Evolutionary conservation across 2,888 invertebrate genomes (phyloP), one percentile per base, ranked within the genome.

Genomic region (Lumbricus terrestris): DNA sequence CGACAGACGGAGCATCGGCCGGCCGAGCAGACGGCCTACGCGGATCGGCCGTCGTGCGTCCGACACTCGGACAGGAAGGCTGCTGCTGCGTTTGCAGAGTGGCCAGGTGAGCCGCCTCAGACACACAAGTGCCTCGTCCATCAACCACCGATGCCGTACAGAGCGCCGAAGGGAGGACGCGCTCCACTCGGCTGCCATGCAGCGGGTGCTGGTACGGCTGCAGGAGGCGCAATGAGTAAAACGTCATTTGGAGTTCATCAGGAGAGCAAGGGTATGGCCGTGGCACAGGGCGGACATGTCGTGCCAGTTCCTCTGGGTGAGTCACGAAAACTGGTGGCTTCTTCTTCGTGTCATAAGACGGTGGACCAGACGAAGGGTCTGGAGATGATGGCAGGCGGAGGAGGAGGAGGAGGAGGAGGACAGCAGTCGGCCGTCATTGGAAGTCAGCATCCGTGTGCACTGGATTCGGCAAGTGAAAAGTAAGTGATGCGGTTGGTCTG

Each of bases 91-190:
- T 29, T 29, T n/a, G n/a, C 69, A 29, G 69, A 69, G 69, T 69
- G 69, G 69, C 69, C 69, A 13, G n/a, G 69, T 69, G 69, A 69
- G 13, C 69, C 69, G 1, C 69, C 69, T 0, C 69, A 69, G 69
- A 69, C 69, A n/a, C 69, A 69, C 69, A 69, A 69, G 69, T 69
- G 69, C 69, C 69, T 69, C 69, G n/a, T 69, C 69, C 69, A 69
- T n/a, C 69, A 69, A 69, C 69, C 69, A n/a, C 69, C 69, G 69
- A 69, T 69, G 69, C 69, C 69, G 13, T 69, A 6, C 69, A 69
- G 69, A n/a, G n/a, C 29, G 69, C 69, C 29, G n/a, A 69, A 69
- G n/a, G 69, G 29, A 69, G 8, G n/a, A n/a, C 47, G 47, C 23
- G 47, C 47, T 47, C 47, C 47, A 23, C 23, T 47, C 47, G 47